phyloP scores from a whole-genome alignment of 2,797 vertebrate species.

The Lutra lutra region DNA sequence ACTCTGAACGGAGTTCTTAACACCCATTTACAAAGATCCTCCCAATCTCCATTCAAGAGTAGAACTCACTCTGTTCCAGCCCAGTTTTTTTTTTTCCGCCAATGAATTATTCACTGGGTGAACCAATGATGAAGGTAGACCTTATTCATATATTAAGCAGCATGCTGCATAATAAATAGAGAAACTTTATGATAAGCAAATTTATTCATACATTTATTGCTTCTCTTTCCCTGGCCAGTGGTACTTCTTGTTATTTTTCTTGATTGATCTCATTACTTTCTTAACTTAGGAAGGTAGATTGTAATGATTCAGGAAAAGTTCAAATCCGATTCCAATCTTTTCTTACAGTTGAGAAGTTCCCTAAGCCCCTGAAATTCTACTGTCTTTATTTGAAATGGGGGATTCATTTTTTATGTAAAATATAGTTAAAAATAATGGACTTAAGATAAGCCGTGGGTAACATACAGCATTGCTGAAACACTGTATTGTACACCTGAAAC shows the following conservation, averaged over 20 bases:
- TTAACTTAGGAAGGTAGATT: not conserved
- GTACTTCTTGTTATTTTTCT: no score
- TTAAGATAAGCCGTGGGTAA: not conserved
- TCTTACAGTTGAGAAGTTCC: not conserved
- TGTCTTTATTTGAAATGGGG: not conserved
- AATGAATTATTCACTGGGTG: not conserved
- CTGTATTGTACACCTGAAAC: not conserved
- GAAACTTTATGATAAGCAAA: no score
- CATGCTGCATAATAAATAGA: fast-evolving
- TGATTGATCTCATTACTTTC: not conserved
- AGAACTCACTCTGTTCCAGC: not conserved
- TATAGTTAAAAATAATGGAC: not conserved
- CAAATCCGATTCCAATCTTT: not conserved
- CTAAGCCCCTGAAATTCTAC: not conserved
- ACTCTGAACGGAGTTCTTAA: not conserved
- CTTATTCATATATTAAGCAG: not conserved
- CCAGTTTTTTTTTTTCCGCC: no score
- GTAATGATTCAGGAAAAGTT: not conserved
- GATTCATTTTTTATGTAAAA: not conserved
- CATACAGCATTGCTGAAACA: not conserved
- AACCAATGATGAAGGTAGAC: not conserved
- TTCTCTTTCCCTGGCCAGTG: no score
- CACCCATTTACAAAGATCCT: not conserved
- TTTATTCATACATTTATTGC: not conserved
- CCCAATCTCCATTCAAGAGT: fast-evolving